A percentile compares a stretch with the other conserved stretches of the same genome.
Conservation (phyloP, 2,888 invertebrate genomes). For the Ecliptopera silaceata region DNA sequence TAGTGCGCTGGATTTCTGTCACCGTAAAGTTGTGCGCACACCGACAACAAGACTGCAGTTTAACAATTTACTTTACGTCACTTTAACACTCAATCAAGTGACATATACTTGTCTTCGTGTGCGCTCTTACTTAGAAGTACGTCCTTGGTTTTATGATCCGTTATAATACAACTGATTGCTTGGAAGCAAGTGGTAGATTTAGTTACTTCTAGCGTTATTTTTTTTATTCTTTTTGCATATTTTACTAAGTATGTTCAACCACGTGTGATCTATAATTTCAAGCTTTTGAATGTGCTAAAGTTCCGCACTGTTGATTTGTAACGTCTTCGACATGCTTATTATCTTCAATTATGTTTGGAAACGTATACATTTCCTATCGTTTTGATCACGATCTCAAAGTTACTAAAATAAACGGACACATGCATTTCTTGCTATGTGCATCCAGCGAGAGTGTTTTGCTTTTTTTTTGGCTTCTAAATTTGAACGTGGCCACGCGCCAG, state of each 20-base stretch:
- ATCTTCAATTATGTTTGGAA: constrained; percentile 18
- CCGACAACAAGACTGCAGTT: too few species aligned
- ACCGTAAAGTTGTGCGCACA: too few species aligned
- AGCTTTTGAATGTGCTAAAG: constrained; percentile 9
- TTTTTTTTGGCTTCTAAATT: constrained; percentile 75
- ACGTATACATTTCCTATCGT: constrained; percentile 22
- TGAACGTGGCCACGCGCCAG: constrained; percentile 78
- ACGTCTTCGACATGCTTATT: constrained; percentile 21
- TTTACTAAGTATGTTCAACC: constrained; percentile 10
- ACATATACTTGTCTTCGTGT: background rate
- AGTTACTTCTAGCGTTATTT: too few species aligned
- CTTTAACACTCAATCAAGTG: too few species aligned
- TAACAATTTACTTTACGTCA: too few species aligned
- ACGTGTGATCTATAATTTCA: constrained; percentile 16
- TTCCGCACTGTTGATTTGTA: constrained; percentile 25
- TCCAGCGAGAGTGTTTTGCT: constrained; percentile 57
- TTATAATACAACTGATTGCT: too few species aligned
- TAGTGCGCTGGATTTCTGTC: background rate
- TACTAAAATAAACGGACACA: constrained; percentile 60
- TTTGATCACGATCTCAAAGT: constrained; percentile 42
- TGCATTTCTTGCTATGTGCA: constrained; percentile 78
- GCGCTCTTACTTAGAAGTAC: background rate
- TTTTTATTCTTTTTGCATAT: background rate
- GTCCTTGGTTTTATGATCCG: background rate
- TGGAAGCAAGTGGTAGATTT: too few species aligned